Base-by-base conservation (phyloP, 2,113 vertebrate species). In the Carassius auratus region DNA sequence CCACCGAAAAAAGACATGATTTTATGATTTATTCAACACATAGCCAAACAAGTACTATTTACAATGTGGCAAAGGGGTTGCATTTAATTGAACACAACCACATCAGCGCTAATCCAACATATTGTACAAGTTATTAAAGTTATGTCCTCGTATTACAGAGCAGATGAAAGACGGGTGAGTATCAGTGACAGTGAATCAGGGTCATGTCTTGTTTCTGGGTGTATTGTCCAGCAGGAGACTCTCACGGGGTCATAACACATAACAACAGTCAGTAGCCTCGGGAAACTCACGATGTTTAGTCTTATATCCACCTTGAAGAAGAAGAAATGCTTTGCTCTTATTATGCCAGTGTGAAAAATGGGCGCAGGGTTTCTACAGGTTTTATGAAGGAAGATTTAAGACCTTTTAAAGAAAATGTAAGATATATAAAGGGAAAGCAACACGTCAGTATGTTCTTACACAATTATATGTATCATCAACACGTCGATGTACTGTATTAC, bases 211-310 rank as follows among this genome's bases (percentile, higher is more conserved):
- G 89, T 90, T 93, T 80, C 91, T 90, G 19, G 94, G 95, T 42
- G 91, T 64, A 64, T 95, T 95, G 89, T 95, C 94, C 50, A 94
- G 84, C 0, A 95, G 85, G 48, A 93, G 92, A 15, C 81, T 85
- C 13, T 94, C 87, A 85, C 95, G 91, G 15, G 94, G 93, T 45
- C 94, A 92, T 66, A 95, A 92, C 81, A 92, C 95, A 73, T 3
- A 36, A 36, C 66, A 73, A 52, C 45, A 6, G 1, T 2, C 0
- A 4, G 26, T 21, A 69, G 4, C 23, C 23, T 19, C 1, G 33
- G 10, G 3, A 26, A 33, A 26, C 13, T 48, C n/a, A 50, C 1
- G 21, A 50, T 14, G n/a, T 30, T 48, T 3, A 23, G 13, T 50
- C 14, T 52, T 26, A 52, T 8, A 14, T 50, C n/a, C 50, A 52